These are phyloP conservation scores for Andrena bucephala DNA, from an alignment of 2,888 invertebrate genomes.

Conservation along the genomic window DNA sequence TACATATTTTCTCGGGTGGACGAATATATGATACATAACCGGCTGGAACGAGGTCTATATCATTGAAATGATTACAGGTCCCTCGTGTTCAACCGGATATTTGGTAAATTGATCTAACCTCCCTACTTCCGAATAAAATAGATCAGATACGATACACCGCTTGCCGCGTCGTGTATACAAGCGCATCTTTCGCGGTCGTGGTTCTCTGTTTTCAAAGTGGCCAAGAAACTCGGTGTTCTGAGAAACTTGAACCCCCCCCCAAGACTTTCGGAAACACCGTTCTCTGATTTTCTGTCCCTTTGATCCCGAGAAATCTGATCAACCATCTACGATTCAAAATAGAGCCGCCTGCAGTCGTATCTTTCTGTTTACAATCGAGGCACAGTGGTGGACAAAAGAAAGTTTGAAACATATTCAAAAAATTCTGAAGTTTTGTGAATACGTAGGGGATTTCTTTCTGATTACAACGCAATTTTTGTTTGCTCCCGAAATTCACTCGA, in stretches of 20 bases:
- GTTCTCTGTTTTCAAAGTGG: not conserved
- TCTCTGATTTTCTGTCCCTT: too few species aligned
- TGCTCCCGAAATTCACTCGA: too few species aligned
- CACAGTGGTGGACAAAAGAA: too few species aligned
- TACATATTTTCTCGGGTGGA: not conserved
- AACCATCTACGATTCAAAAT: too few species aligned
- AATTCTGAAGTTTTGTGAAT: too few species aligned
- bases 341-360: too few species aligned
- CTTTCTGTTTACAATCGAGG: too few species aligned
- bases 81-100: conserved; percentile 83
- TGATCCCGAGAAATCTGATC: not conserved
- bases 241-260: not conserved
- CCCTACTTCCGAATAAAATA: conserved; percentile 76
- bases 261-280: not conserved
- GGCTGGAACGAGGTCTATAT: conserved; percentile 77
- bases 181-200: not conserved
- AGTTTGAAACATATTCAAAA: too few species aligned
- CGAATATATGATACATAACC: conserved; percentile 43
- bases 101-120: conserved; percentile 82
- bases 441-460: too few species aligned
- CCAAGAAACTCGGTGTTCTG: not conserved
- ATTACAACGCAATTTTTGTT: too few species aligned
- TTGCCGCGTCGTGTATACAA: conserved; percentile 43
- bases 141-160: conserved; percentile 61
- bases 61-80: conserved; percentile 82